These are phyloP conservation scores for Liasis olivaceus DNA, from an alignment of 2,797 vertebrate species.

Conservation along the genomic window DNA sequence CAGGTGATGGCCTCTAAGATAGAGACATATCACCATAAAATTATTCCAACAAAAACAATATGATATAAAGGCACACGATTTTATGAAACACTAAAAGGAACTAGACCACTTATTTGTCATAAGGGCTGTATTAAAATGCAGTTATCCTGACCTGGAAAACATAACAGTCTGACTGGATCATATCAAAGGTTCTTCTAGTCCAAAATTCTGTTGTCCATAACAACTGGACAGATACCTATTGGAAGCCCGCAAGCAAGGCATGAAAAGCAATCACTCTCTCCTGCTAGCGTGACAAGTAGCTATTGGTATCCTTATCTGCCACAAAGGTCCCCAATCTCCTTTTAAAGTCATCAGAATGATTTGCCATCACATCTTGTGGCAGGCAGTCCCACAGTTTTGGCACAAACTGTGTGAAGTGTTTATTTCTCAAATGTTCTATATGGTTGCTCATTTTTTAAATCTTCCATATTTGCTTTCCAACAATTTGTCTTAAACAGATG, in stretches of 20 bases:
- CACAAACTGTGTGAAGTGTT: not conserved
- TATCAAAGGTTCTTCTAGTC: not conserved
- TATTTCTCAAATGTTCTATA: too few relatives aligned
- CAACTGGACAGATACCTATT: not conserved
- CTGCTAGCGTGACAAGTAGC: not conserved
- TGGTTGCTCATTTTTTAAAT: too few relatives aligned
- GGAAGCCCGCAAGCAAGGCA: not conserved
- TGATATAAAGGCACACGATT: not conserved
- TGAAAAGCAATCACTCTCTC: not conserved
- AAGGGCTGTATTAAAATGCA: not conserved
- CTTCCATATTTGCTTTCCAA: too few relatives aligned
- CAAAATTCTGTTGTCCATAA: not conserved
- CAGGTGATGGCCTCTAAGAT: slow-evolving; percentile 57
- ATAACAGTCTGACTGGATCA: not conserved
- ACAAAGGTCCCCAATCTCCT: not conserved
- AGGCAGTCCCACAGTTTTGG: not conserved
- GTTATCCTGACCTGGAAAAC: not conserved
- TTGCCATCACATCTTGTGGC: not conserved
- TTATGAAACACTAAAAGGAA: not conserved
- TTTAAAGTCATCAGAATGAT: not conserved
- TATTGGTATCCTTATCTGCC: not conserved
- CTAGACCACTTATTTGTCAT: not conserved
- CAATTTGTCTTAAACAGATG: too few relatives aligned
- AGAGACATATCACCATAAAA: not conserved
- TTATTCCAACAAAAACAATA: not conserved